Percentiles rank a stretch among this genome's conserved stretches.
Conservation (phyloP, 92 coral and sea anemone species). For the Phymanthus crucifer region DNA sequence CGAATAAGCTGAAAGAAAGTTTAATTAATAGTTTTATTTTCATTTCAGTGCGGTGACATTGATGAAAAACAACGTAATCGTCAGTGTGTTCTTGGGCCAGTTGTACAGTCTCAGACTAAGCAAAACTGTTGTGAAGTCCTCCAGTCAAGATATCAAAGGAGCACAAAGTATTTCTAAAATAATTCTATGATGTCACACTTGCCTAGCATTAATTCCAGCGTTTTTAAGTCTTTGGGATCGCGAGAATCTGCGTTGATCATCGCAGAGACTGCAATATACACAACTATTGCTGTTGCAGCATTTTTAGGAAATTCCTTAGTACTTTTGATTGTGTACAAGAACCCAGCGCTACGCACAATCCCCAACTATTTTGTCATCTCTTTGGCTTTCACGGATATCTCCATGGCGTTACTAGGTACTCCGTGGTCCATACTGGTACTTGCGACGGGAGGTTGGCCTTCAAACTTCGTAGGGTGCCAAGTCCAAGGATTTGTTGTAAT, state of each 20-base stretch:
- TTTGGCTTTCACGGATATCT: constrained; percentile 50
- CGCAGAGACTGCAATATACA: constrained; percentile 18
- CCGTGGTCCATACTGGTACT: constrained; percentile 59
- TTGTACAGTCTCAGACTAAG: no score
- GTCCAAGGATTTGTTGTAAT: constrained; percentile 56
- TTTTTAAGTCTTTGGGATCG: background rate
- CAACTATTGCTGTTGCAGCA: constrained; percentile 40
- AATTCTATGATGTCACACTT: constrained; percentile 23
- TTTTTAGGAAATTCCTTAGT: constrained; percentile 49
- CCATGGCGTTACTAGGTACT: constrained; percentile 45
- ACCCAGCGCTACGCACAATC: constrained; percentile 53
- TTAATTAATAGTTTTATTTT: no score
- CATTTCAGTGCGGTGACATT: no score
- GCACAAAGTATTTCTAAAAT: no score
- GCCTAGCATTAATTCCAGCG: constrained; percentile 5
- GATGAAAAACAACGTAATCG: no score
- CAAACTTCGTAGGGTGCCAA: constrained; percentile 48
- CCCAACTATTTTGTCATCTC: constrained; percentile 67
- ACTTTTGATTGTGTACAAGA: constrained; percentile 59
- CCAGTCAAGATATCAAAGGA: background rate
- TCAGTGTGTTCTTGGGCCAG: no score
- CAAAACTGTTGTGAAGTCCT: background rate
- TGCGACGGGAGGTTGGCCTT: constrained; percentile 53
- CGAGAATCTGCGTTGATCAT: constrained; percentile 4
- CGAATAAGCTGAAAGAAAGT: no score